A percentile compares a stretch with the other conserved stretches of the same genome.
These are phyloP conservation scores for Chelon labrosus DNA, from an alignment of 2,797 vertebrate species.

Conservation along the genomic window DNA sequence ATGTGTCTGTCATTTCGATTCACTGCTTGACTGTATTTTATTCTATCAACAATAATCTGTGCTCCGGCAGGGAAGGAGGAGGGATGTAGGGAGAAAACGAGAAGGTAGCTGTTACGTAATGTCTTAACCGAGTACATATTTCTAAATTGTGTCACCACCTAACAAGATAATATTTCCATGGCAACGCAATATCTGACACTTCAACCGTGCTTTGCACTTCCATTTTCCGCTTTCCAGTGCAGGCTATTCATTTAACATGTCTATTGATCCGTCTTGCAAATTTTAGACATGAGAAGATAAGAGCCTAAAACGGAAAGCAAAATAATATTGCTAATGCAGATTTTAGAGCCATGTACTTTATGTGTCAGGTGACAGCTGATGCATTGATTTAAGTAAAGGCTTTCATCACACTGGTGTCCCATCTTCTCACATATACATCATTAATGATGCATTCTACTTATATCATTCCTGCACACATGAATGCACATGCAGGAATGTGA, in stretches of 20 bases:
- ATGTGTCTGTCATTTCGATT: conserved; percentile 64
- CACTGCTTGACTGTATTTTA: conserved; percentile 57
- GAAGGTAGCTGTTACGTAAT: conserved; percentile 77
- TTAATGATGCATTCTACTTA: neutral
- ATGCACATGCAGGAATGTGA: neutral
- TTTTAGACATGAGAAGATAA: conserved; percentile 20
- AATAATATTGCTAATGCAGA: neutral
- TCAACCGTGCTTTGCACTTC: conserved; percentile 43
- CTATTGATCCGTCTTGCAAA: conserved; percentile 54
- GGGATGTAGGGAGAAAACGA: conserved; percentile 19
- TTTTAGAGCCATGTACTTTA: neutral
- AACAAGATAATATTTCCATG: conserved; percentile 84
- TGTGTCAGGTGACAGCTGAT: too few species aligned
- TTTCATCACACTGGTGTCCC: conserved; percentile 11
- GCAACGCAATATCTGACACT: conserved; percentile 72
- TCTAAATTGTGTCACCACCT: conserved; percentile 79
- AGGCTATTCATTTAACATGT: conserved; percentile 51
- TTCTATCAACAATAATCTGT: conserved; percentile 71
- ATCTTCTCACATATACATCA: neutral
- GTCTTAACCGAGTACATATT: conserved; percentile 78
- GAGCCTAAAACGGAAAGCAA: neutral
- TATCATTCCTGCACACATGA: neutral
- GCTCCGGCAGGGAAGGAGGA: conserved; percentile 51
- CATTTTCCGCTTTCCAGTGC: conserved; percentile 45
- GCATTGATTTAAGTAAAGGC: neutral